Evolutionary conservation across 2,888 invertebrate genomes (phyloP).

Genomic region (Laspeyria flexula): DNA sequence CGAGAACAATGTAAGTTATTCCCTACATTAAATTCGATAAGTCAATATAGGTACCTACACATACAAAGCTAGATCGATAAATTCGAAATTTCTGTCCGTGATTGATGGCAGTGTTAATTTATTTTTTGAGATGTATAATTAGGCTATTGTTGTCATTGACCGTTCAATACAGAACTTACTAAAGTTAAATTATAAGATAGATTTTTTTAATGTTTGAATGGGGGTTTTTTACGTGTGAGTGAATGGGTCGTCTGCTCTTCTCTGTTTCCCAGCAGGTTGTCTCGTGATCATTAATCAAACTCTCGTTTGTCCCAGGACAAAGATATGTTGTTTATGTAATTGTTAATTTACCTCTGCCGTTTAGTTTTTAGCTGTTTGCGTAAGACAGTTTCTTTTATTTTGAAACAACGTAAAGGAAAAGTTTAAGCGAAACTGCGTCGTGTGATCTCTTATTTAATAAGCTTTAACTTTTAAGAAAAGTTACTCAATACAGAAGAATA

Average conservation of each 20-base stretch:
- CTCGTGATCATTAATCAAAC: constrained; percentile 68
- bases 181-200: constrained; percentile 54
- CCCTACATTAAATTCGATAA: constrained; percentile 25
- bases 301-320: constrained; percentile 72
- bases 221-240: constrained; percentile 58
- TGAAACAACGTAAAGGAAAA: background rate
- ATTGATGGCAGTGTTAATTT: constrained; percentile 70
- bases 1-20: constrained; percentile 44
- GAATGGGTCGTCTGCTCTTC: constrained; percentile 55
- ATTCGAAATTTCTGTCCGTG: constrained; percentile 48
- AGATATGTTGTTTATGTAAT: constrained; percentile 54
- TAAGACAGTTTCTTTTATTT: constrained; percentile 27
- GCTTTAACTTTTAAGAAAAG: background rate
- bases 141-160: constrained; percentile 70
- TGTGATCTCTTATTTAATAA: background rate
- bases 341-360: constrained; percentile 29
- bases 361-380: constrained; percentile 18
- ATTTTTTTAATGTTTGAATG: constrained; percentile 43
- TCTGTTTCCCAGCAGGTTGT: constrained; percentile 64
- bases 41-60: constrained; percentile 19
- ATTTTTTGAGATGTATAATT: constrained; percentile 69
- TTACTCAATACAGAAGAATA: no score
- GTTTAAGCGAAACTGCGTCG: background rate
- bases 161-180: constrained; percentile 59
- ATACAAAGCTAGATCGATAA: constrained; percentile 40